Conservation (phyloP, 2,113 vertebrate species). For the Myrmecobius fasciatus region DNA sequence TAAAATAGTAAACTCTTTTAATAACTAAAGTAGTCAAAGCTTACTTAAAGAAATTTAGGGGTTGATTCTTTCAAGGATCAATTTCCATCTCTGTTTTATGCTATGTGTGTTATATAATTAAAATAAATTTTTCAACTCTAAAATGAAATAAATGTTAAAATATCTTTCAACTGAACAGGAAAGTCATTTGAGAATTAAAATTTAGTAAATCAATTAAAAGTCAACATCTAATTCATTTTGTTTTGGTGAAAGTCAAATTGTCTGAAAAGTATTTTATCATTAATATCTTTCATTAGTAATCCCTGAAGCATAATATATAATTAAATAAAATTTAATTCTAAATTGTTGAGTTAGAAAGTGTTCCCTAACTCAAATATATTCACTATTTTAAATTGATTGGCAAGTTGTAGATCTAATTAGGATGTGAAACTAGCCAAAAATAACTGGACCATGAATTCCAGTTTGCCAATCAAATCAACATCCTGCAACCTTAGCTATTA, state of each 20-base stretch:
- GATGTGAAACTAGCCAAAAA: slow-evolving; percentile 1
- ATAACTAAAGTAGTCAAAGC: not conserved
- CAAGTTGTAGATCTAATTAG: not conserved
- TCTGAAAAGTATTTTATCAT: not conserved
- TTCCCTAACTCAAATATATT: not conserved
- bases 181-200: not conserved
- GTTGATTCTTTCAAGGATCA: slow-evolving; percentile 10
- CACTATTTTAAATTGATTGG: not conserved
- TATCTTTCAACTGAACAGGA: not conserved
- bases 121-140: not conserved
- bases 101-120: not conserved
- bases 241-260: not conserved
- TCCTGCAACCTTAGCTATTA: not conserved
- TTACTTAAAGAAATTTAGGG: slow-evolving; percentile 43
- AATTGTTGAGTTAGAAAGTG: not conserved
- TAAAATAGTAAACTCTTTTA: slow-evolving; percentile 41
- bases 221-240: not conserved
- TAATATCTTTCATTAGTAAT: not conserved
- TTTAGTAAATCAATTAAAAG: not conserved
- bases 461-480: not conserved
- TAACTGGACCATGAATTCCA: not conserved
- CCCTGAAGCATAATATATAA: not conserved
- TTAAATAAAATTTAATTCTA: not conserved
- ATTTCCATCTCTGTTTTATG: not conserved
- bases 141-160: not conserved